Conservation (phyloP, 2,113 vertebrate genomes). For the Brachypodius melanocephalos region DNA sequence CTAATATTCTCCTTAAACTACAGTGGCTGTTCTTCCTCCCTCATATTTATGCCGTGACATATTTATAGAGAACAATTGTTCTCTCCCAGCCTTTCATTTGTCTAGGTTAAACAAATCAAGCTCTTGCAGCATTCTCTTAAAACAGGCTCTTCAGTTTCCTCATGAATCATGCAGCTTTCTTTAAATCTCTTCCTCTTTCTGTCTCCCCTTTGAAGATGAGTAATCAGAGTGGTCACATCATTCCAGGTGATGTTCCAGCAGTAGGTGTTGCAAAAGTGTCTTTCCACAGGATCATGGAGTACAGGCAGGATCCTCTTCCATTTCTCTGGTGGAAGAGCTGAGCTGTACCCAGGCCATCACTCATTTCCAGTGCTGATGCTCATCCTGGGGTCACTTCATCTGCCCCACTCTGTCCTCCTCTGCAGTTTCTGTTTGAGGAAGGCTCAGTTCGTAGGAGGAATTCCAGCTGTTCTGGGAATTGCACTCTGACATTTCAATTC, state of each 20-base stretch:
- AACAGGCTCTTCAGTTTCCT: neutral
- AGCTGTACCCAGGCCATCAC: neutral
- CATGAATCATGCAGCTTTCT: neutral
- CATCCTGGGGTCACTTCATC: neutral
- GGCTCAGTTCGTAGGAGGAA: neutral
- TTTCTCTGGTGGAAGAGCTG: neutral
- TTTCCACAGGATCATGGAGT: neutral
- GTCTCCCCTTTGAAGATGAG: neutral
- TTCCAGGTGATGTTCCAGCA: neutral
- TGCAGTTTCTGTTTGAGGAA: neutral
- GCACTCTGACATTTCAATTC: neutral
- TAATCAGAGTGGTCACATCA: neutral
- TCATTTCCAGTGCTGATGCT: neutral
- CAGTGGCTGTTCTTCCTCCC: constrained; percentile 42
- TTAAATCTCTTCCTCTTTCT: neutral
- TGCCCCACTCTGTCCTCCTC: neutral
- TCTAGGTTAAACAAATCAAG: constrained; percentile 60
- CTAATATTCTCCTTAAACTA: constrained; percentile 45
- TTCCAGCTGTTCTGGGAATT: neutral
- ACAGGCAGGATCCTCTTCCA: neutral
- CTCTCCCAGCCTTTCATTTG: constrained; percentile 41
- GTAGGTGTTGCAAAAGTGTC: neutral
- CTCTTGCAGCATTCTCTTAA: neutral
- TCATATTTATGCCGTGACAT: constrained; percentile 33
- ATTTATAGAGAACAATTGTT: constrained; percentile 55